Conservation (phyloP, 2,888 invertebrate genomes). For the Lutraria lutraria region DNA sequence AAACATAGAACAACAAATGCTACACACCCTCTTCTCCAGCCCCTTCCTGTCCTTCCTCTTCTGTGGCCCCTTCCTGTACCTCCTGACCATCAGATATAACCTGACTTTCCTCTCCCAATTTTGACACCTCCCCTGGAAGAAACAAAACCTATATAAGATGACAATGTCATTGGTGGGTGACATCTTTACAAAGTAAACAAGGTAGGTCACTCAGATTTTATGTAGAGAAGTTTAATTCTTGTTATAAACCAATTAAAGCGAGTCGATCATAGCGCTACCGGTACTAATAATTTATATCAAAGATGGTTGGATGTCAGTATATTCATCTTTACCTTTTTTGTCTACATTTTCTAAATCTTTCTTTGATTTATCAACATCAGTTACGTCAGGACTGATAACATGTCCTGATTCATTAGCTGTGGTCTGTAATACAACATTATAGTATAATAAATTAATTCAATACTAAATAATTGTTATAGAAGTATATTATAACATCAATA, state of each 20-base stretch:
- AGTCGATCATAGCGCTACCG: too few relatives aligned
- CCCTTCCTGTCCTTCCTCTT: slow-evolving; percentile 55
- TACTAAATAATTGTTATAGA: too few relatives aligned
- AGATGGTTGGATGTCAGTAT: neutral
- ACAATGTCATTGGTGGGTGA: neutral
- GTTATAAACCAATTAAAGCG: too few relatives aligned
- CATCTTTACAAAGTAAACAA: neutral
- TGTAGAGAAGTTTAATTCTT: too few relatives aligned
- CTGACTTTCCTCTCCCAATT: slow-evolving; percentile 49
- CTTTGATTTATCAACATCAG: slow-evolving; percentile 74
- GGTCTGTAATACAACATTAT: slow-evolving; percentile 71
- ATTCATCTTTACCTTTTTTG: slow-evolving; percentile 51
- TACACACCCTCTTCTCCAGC: slow-evolving; percentile 60
- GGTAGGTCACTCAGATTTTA: too few relatives aligned
- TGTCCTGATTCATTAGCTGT: slow-evolving; percentile 77
- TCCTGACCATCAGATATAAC: slow-evolving; percentile 52
- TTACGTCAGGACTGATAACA: slow-evolving; percentile 75
- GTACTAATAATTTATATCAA: too few relatives aligned
- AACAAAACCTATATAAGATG: too few relatives aligned
- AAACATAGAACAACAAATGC: neutral
- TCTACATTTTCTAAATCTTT: slow-evolving; percentile 51
- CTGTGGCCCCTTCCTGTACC: slow-evolving; percentile 51
- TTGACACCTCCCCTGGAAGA: slow-evolving; percentile 34
- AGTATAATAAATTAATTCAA: too few relatives aligned
- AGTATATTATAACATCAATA: too few relatives aligned